Base-by-base conservation (phyloP, 2,113 vertebrate genomes). In the Synodontis membranacea region DNA sequence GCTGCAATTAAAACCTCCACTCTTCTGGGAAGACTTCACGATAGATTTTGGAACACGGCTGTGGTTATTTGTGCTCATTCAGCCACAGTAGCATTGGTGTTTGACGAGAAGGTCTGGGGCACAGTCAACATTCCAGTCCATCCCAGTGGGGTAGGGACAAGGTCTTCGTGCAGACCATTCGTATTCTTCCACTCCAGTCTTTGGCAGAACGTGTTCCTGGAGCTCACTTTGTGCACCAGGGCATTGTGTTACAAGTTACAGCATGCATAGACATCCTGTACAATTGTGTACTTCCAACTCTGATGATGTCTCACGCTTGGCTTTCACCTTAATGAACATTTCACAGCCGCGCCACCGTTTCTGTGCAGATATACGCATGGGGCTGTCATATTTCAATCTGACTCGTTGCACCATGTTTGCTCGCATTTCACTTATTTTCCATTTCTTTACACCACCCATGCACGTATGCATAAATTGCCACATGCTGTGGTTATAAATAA, bases 401-500 rank as follows among this genome's bases (percentile, higher is more conserved):
- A 87, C 85, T 83, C 85, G 74, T 54, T 56, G 79, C 68, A 85
- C 68, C 72, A 54, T 64, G 79, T 79, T 80, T 81, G 83, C 19
- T 80, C 79, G 75, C 58, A 76, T 86, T 89, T 83, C 31, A 76
- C 80, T 89, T 86, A 80, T 86, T 87, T 87, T 72, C 46, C 44
- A 78, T 56, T 75, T 80, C 56, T 82, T 84, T 87, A 66, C 52
- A 89, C 80, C 44, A 79, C 58, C 54, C 64, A 21, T 44, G 60
- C 19, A 37, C 31, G 42, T 62, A 60, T 88, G 60, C 60, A 84
- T 88, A 87, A 87, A 84, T 86, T 68, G 70, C 60, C 58, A 74
- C 46, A 82, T 62, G 3, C 48, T 76, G 50, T 25, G 52, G 84
- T 88, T 86, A 88, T 86, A 90, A 90, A 89, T 82, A 87, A 68